Evolutionary conservation across 2,113 vertebrate species (phyloP).

Genomic region (Vombatus ursinus): DNA sequence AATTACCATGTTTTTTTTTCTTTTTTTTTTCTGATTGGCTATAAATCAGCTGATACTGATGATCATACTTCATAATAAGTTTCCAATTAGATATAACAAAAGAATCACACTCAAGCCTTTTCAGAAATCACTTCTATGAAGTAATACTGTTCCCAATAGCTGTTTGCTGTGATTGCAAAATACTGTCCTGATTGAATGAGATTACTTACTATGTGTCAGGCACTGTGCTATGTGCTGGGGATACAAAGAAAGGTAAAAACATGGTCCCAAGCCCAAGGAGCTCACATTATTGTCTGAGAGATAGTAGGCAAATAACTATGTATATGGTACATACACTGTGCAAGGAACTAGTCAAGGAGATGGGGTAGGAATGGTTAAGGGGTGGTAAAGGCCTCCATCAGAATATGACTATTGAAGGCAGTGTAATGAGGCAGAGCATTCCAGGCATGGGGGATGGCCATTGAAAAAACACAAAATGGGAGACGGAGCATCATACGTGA

Average conservation of each 20-base stretch:
- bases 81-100: conserved; percentile 61
- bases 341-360: neutral
- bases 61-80: conserved; percentile 61
- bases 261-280: neutral
- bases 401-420: neutral
- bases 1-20: conserved; percentile 60
- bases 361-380: neutral
- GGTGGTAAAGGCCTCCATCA: neutral
- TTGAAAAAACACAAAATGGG: neutral
- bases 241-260: neutral
- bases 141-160: conserved; percentile 68
- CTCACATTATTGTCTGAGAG: neutral
- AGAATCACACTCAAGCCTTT: conserved; percentile 52
- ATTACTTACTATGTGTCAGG: conserved; percentile 51
- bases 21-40: conserved; percentile 59
- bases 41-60: conserved; percentile 46
- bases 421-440: neutral
- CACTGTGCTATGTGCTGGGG: neutral
- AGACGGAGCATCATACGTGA: neutral
- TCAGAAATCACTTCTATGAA: conserved; percentile 66
- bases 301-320: neutral
- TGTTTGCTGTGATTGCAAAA: conserved; percentile 64
- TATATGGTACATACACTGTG: neutral
- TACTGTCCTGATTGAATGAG: conserved; percentile 54
- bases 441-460: neutral